These are phyloP conservation scores for Lacanobia oleracea DNA, from an alignment of 2,888 invertebrate species.

Conservation along the genomic window DNA sequence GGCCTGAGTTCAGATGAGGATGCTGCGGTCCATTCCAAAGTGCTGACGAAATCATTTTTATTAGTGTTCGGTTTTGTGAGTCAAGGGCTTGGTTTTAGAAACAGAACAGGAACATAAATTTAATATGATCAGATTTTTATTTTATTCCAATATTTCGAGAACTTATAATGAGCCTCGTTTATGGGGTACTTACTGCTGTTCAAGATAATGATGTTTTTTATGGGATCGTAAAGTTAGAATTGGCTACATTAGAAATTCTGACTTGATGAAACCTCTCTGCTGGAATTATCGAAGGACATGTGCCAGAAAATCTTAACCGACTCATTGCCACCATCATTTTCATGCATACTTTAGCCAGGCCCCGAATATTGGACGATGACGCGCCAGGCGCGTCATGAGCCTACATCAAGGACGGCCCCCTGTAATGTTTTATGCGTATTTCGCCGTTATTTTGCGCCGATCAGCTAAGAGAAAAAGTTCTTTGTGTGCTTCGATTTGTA, in stretches of 20 bases:
- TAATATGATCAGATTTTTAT: slow-evolving; percentile 6
- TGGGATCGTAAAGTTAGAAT: neutral
- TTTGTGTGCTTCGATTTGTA: too few relatives aligned
- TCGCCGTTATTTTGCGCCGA: too few relatives aligned
- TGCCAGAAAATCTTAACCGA: neutral
- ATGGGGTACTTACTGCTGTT: slow-evolving; percentile 7
- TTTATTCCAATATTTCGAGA: slow-evolving; percentile 13
- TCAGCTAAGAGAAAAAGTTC: too few relatives aligned
- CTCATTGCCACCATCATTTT: too few relatives aligned
- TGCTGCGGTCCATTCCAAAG: slow-evolving; percentile 27
- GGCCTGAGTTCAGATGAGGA: slow-evolving; percentile 19
- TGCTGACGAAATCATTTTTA: slow-evolving; percentile 43
- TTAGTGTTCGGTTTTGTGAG: slow-evolving; percentile 16
- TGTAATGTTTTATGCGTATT: too few relatives aligned
- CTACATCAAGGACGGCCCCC: too few relatives aligned
- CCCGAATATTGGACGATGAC: too few relatives aligned
- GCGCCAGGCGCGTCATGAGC: too few relatives aligned
- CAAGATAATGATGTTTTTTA: neutral
- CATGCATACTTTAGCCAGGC: too few relatives aligned
- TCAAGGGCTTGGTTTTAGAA: slow-evolving; percentile 25
- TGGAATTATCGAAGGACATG: neutral
- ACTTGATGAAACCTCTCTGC: neutral
- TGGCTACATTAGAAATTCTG: neutral
- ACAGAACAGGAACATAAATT: slow-evolving; percentile 20
- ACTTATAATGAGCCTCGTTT: neutral